Base-by-base conservation (phyloP, 2,113 vertebrate species). In the Neodontobutis hainanensis region DNA sequence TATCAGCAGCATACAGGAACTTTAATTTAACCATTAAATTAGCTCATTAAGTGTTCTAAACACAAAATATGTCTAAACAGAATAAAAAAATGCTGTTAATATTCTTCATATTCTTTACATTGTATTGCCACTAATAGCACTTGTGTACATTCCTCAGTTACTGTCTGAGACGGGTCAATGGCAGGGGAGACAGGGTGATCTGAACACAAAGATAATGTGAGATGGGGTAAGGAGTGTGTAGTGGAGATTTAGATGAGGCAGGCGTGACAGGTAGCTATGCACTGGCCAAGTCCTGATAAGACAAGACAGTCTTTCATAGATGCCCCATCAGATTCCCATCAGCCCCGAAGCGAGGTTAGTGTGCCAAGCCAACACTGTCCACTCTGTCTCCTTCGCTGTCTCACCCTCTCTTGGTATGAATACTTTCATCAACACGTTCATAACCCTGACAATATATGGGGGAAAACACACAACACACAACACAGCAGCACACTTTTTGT, bases 341-440 rank as follows among this genome's bases (percentile, higher is more conserved):
- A 56, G 77, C 77, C 84, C 86, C 45, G 27, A 3, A 78, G 87
- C 72, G 68, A 78, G 84, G 87, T 76, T 81, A 82, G 81, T 36
- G 66, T 38, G 82, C 84, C 87, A 87, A 14, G 35, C 12, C 34
- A 45, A 60, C 0, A 67, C 71, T 32, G 59, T 85, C 71, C 80
- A 80, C 86, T 84, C 83, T 52, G 68, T 84, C 84, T 90, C 82
- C 66, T 75, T 80, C 69, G 72, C 88, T 69, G 40, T 75, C 74
- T 84, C 76, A 79, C 38, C 60, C 46, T 67, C 80, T 76, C 76
- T 74, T 71, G 68, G 27, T 51, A 85, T 68, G 45, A 86, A 87
- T 73, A 83, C 77, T 72, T 79, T 87, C 84, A 87, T 84, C 75
- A 83, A 88, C 87, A 88, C 83, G 75, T 87, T 73, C 50, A 87